Base-by-base conservation (phyloP, 2,113 vertebrate genomes). In the Alouatta palliata region DNA sequence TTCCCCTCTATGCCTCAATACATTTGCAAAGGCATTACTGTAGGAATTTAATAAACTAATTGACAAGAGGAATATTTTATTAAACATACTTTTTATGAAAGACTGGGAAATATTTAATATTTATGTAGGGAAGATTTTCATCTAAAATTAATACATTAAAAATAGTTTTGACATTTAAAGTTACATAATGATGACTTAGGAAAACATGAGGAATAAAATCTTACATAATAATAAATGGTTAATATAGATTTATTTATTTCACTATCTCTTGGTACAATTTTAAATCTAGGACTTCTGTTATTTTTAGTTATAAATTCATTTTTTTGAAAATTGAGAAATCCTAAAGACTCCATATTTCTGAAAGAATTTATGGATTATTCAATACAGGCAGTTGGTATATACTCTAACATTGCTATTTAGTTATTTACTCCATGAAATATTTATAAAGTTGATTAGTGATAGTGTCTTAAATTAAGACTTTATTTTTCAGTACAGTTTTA, bases 161-260 rank as follows among this genome's bases (percentile, higher is more conserved):
- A 94, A 88, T 13, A 49, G 16, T 56, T 93, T 84, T 76, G 47
- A 21, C 61, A 89, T 91, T 96, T 92, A 76, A 96, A 81, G 20
- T 91, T 95, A 54, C 19, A 68, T 19, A 73, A 43, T 80, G 64
- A 70, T 96, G 37, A 87, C 43, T 52, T 90, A 66, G 90, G 45
- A 71, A 89, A 80, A 56, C 52, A 45, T 80, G 76, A 91, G 30
- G 37, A 71, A 49, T 88, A 52, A 77, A 81, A 70, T 19, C 25
- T 88, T 75, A 30, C 76, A 23, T 80, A 80, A 47, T 35, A 58
- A 54, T 70, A 84, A 96, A 45, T 87, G n/a, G 16, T 77, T 37
- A 89, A 20, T 61, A 27, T 11, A 92, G 25, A 86, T 43, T 71
- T 77, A 58, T 87, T 21, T 54, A 25, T 58, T 95, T 96, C 89